Base-by-base conservation (phyloP, 2,797 vertebrate genomes). In the Sciurus vulgaris region DNA sequence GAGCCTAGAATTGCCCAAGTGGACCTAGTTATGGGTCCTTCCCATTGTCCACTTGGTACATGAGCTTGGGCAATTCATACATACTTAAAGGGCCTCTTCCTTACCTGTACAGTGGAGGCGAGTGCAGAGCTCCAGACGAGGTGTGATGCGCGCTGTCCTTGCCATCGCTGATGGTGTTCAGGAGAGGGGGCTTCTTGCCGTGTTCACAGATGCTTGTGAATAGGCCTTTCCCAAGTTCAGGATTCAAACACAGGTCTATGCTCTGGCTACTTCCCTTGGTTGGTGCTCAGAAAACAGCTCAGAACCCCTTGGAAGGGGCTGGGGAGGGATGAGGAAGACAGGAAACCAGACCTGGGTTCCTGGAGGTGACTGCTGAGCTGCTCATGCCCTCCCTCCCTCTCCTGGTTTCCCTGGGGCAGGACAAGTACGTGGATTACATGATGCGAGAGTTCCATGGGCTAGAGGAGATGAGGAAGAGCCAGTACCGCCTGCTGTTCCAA, bases 341-440 rank as follows among this genome's bases (percentile, higher is more conserved):
- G n/a, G 84, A 70, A 84, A 41, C 67, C 22, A 28, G 86, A 28
- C 15, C 18, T 61, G 77, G 49, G 20, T 54, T 76, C 63, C 47
- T 33, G 2, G 59, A 81, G 47, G 44, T 14, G 49, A 49, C 35
- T 5, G 15, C 33, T 2, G 17, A 54, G 69, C 33, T 30, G 26
- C 77, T 51, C 9, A 70, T 1, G 1, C 33, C 15, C 41, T 44
- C 17, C 56, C 77, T 73, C 54, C 76, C 76, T 85, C 35, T 44
- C 12, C 0, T 67, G 95, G 76, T 74, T 56, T 65, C 82, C 72
- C 69, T 1, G 88, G 97, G 92, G 65, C 93, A 98, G 97, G 96
- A 97, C 4, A 94, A 97, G 14, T 98, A 94, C 9, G 67, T 98
- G 98, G 97, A 95, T 51, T 97, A 49, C 13, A 63, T 98, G 96